Conservation (phyloP, 23 tunicate genomes). For the Trididemnum miniatum region DNA sequence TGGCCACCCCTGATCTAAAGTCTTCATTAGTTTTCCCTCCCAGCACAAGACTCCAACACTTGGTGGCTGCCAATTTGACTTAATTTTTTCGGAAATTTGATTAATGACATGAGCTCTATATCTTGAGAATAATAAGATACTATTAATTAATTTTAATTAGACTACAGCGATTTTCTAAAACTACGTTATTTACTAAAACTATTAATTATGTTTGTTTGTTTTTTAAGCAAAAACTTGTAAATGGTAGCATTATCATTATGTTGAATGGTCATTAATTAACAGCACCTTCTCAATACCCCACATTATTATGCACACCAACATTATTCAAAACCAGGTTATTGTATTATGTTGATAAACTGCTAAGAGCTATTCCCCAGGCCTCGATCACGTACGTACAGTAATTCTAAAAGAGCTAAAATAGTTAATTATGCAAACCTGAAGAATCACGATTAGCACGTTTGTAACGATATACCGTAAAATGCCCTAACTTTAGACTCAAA, state of each 20-base stretch:
- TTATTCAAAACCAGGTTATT: background rate
- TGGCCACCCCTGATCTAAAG: too few species aligned
- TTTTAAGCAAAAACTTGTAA: background rate
- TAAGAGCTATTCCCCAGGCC: background rate
- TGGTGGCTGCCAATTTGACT: conserved; percentile 22
- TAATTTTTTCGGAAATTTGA: background rate
- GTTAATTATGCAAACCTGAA: background rate
- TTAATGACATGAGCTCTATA: conserved; percentile 3
- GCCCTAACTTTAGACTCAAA: too few species aligned
- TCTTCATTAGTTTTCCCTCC: conserved; percentile 11
- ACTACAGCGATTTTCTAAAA: background rate
- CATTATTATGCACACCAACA: background rate
- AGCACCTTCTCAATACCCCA: background rate
- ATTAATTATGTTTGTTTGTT: background rate
- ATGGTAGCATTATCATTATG: background rate
- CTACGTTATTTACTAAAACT: too few species aligned
- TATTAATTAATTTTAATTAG: background rate
- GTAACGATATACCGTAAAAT: background rate
- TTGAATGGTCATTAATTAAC: background rate
- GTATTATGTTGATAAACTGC: background rate
- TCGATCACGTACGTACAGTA: background rate
- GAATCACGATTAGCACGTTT: background rate
- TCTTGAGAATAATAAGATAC: background rate
- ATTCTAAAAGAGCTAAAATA: background rate
- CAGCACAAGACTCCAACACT: conserved; percentile 18